Evolutionary conservation across 1,140 invertebrate species (phyloP).

Genomic region (Pollicipes pollicipes): DNA sequence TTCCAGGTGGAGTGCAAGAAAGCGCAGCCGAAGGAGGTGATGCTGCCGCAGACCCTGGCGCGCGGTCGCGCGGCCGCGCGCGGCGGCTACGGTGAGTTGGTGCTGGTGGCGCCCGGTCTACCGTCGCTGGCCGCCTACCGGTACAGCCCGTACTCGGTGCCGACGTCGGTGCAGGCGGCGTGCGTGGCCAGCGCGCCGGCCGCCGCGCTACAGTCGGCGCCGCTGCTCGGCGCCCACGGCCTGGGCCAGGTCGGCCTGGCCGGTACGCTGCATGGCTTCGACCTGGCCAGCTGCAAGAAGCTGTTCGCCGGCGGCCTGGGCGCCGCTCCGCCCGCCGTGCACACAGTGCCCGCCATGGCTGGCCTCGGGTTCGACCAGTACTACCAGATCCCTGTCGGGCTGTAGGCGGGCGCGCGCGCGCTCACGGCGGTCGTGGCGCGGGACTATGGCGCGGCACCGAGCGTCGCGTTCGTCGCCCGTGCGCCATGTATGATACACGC

Average conservation of each 20-base stretch:
- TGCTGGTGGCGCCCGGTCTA: constrained; percentile 48
- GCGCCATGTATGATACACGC: not conserved
- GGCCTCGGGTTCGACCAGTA: constrained; percentile 4
- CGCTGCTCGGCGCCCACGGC: constrained; percentile 16
- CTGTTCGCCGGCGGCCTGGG: constrained; percentile 1
- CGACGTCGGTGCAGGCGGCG: constrained; percentile 27
- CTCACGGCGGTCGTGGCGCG: too few relatives aligned
- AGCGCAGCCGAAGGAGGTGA: constrained; percentile 98
- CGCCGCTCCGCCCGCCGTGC: not conserved
- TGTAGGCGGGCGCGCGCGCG: not conserved
- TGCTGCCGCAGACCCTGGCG: constrained; percentile 84
- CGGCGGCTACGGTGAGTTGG: constrained; percentile 81
- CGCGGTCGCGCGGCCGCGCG: constrained; percentile 79
- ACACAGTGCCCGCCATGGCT: not conserved
- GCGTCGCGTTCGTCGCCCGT: too few relatives aligned
- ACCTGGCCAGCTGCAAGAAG: constrained; percentile 1
- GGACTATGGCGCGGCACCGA: not conserved
- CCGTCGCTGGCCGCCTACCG: constrained; percentile 29
- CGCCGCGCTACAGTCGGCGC: constrained; percentile 24
- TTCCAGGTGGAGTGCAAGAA: constrained; percentile 95
- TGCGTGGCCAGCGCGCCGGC: constrained; percentile 30
- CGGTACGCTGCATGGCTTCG: constrained; percentile 8
- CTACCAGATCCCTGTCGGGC: constrained; percentile 1
- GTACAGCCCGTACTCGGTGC: constrained; percentile 40
- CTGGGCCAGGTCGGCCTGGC: constrained; percentile 14